Base-by-base conservation (phyloP, 2,888 invertebrate genomes). In the Campopleginae sp. region DNA sequence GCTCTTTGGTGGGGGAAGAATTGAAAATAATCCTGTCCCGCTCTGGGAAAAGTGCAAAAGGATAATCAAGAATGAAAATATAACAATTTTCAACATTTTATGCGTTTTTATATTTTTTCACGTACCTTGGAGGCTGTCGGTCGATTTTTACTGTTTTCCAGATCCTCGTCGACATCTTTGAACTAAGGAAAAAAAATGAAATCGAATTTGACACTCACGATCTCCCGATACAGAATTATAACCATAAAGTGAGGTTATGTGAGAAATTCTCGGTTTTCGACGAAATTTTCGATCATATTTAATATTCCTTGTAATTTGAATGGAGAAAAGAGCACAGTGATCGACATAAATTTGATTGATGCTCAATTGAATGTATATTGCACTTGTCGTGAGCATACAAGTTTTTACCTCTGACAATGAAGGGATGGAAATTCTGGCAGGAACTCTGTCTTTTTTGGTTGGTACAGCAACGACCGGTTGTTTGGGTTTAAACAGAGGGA, bases 1-100 rank as follows among this genome's bases (percentile, higher is more conserved):
- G 90, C 94, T 94, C 93, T 95, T 96, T 17, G 97, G 97, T 88
- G 95, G 95, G 10, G 97, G 97, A 61, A 97, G 92, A 63, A 97
- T 94, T 80, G 96, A 95, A 66, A 97, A 95, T 12, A 97, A 93
- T 10, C 96, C 96, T 19, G 95, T 95, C 86, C 95, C 95, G 94
- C 95, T 96, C 96, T 96, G 87, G 44, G 92, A 92, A 84, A 78
- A 91, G 84, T 38, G 42, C 72, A 14, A 68, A 44, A 42, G 66
- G 27, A 10, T 7, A 14, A 61, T 93, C 19, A 19, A 42, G 2
- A 17, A 23, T 93, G 2, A n/a, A 65, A 38, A 54, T 33, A 54
- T 27, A 27, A 19, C 38, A 77, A 46, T 70, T 54, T 27, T 33
- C 65, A 0, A 14, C 14, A 54, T 33, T 17, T 70, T 33, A 66